Conservation (phyloP, 2,797 vertebrate genomes). For the Rousettus madagascariensis region DNA sequence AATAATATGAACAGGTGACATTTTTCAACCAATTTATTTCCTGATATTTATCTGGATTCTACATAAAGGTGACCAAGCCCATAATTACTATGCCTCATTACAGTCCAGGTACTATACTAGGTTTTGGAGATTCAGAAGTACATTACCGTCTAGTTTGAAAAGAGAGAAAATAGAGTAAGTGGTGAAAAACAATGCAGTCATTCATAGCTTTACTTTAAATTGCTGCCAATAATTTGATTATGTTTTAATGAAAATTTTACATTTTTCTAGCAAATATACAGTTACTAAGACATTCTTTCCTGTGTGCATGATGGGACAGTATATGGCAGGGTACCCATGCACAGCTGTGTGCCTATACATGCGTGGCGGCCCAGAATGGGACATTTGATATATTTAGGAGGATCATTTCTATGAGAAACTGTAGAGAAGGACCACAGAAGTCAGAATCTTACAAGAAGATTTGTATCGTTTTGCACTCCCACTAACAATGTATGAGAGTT, state of each 20-base stretch:
- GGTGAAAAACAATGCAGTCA: neutral
- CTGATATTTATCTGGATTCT: neutral
- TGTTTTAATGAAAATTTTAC: neutral
- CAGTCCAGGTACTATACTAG: neutral
- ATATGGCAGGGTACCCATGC: too few species aligned
- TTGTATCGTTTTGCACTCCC: neutral
- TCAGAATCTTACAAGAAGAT: neutral
- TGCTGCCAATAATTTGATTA: neutral
- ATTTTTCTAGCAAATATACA: neutral
- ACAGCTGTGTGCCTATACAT: neutral
- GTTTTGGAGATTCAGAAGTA: neutral
- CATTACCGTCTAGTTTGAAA: neutral
- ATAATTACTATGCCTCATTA: neutral
- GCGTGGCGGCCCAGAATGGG: neutral
- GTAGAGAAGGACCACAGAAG: neutral
- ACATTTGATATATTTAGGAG: neutral
- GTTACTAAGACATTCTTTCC: neutral
- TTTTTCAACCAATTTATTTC: neutral
- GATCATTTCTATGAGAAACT: neutral
- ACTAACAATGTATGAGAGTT: neutral
- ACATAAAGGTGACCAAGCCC: neutral
- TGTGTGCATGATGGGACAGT: neutral
- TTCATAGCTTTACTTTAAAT: neutral
- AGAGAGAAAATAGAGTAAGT: neutral
- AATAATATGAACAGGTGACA: neutral